A percentile compares a stretch with the other conserved stretches of the same genome.
Conservation (phyloP, 2,888 invertebrate species). For the Drosophila antonietae region DNA sequence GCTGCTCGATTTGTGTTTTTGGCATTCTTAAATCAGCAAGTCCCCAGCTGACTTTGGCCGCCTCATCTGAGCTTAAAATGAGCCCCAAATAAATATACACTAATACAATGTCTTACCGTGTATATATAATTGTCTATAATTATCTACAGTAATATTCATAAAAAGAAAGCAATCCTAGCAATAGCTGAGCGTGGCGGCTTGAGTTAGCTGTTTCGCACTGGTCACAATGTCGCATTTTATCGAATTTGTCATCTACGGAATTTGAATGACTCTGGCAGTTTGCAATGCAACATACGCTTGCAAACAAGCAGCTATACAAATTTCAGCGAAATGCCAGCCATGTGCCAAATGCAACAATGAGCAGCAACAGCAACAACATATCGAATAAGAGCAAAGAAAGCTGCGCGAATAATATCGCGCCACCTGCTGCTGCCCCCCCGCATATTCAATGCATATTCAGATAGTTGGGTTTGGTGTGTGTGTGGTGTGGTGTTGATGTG, state of each 20-base stretch:
- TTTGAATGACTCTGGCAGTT: slow-evolving; percentile 37
- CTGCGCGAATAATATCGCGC: slow-evolving; percentile 53
- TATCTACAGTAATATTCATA: neutral
- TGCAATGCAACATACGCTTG: slow-evolving; percentile 35
- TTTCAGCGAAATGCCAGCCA: slow-evolving; percentile 33
- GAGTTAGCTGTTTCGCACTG: slow-evolving; percentile 1
- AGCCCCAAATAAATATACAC: neutral
- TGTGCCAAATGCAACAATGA: slow-evolving; percentile 52
- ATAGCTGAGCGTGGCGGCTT: neutral
- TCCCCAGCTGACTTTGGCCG: slow-evolving; percentile 31
- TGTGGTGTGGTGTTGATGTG: slow-evolving; percentile 9
- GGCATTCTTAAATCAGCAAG: slow-evolving; percentile 55
- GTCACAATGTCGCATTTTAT: slow-evolving; percentile 24
- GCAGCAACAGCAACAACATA: slow-evolving; percentile 15
- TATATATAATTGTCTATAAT: neutral
- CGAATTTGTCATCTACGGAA: slow-evolving; percentile 38
- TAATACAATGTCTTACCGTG: neutral
- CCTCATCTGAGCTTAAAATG: slow-evolving; percentile 6
- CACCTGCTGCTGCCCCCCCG: slow-evolving; percentile 33
- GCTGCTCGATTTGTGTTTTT: slow-evolving; percentile 31
- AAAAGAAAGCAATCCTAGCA: neutral
- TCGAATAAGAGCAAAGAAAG: slow-evolving; percentile 17
- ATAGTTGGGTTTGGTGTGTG: neutral
- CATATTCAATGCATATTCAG: slow-evolving; percentile 6
- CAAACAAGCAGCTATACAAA: slow-evolving; percentile 38